Percentiles rank a stretch among this genome's conserved stretches.
These are phyloP conservation scores for Metalampra italica DNA, from an alignment of 2,888 invertebrate species.

Conservation along the genomic window DNA sequence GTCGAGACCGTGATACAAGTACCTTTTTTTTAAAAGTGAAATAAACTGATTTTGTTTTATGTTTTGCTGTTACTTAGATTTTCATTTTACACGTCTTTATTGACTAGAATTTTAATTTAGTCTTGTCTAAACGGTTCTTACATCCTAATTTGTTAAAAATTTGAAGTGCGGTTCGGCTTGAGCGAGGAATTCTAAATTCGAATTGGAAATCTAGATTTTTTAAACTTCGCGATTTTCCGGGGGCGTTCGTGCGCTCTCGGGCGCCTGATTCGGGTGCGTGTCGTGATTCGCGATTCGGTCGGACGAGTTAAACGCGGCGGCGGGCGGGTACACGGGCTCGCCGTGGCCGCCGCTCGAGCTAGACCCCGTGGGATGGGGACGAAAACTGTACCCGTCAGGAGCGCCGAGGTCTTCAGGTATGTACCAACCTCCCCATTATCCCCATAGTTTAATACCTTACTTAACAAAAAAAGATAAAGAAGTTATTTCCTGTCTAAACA, in stretches of 20 bases:
- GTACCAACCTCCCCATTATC: no score
- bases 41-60: neutral
- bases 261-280: constrained; percentile 54
- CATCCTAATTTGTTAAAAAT: constrained; percentile 7
- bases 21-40: neutral
- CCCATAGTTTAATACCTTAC: no score
- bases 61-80: neutral
- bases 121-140: neutral
- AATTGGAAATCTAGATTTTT: constrained; percentile 27
- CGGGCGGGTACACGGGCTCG: constrained; percentile 88
- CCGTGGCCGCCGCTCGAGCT: constrained; percentile 88
- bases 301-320: constrained; percentile 85
- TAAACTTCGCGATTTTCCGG: constrained; percentile 19
- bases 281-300: constrained; percentile 83
- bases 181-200: constrained; percentile 8
- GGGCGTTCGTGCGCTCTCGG: constrained; percentile 53
- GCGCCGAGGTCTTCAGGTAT: constrained; percentile 81
- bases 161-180: constrained; percentile 15
- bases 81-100: neutral
- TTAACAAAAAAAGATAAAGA: no score
- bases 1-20: neutral
- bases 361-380: constrained; percentile 88
- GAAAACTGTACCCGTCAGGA: constrained; percentile 87
- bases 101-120: neutral
- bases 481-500: no score